A percentile compares a stretch with the other conserved stretches of the same genome.
phyloP scores from a whole-genome alignment of 2,888 invertebrate species.

The Nipponacmea schrenckii region DNA sequence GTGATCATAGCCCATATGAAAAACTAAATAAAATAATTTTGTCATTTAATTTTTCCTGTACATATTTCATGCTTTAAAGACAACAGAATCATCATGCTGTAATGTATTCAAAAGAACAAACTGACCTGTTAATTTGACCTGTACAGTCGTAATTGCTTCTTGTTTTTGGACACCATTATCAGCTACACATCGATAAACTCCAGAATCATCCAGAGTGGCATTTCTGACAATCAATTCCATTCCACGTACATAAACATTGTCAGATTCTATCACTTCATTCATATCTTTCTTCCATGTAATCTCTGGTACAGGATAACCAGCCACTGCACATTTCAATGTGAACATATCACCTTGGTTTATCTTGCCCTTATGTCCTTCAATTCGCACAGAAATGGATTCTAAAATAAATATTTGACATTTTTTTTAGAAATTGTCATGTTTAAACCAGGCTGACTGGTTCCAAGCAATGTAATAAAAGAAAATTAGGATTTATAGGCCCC shows the following conservation, averaged over 20 bases:
- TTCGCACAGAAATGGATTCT: conserved; percentile 52
- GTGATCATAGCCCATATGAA: no score
- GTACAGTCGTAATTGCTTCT: conserved; percentile 48
- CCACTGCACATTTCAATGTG: conserved; percentile 50
- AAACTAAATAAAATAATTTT: no score
- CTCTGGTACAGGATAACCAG: conserved; percentile 52
- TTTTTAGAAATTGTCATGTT: no score
- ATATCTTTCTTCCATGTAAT: conserved; percentile 55
- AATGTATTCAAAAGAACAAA: no score
- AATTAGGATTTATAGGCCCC: no score
- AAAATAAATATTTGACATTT: not conserved
- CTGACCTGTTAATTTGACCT: conserved; percentile 54
- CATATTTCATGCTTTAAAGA: no score
- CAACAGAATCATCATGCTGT: no score
- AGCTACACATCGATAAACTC: conserved; percentile 59
- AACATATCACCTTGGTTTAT: conserved; percentile 54
- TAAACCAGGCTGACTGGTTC: no score
- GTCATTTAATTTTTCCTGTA: no score
- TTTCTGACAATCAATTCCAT: conserved; percentile 49
- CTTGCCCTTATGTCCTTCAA: conserved; percentile 47
- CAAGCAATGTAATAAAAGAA: no score
- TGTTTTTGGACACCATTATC: conserved; percentile 43
- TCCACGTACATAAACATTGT: conserved; percentile 39
- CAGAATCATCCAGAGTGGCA: conserved; percentile 53
- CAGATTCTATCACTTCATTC: conserved; percentile 35